Evolutionary conservation across 1,140 invertebrate species (phyloP).

Genomic region (Drosophila pachea): DNA sequence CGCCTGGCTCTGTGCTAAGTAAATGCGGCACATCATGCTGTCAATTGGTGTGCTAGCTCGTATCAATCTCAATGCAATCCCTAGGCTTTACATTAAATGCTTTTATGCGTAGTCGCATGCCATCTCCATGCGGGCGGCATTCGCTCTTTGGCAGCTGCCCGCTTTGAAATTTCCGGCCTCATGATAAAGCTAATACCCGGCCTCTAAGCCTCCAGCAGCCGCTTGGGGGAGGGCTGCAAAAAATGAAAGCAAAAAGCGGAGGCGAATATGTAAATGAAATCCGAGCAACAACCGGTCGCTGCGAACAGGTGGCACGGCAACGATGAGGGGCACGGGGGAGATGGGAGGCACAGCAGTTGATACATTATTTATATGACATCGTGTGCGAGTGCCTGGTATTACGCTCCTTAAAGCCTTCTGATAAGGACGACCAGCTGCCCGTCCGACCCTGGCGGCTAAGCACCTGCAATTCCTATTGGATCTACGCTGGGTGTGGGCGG

Average conservation of each 20-base stretch:
- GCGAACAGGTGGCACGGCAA: slow-evolving; percentile 49
- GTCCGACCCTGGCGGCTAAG: not conserved
- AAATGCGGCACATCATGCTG: not conserved
- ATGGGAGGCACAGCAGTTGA: slow-evolving; percentile 50
- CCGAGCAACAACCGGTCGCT: slow-evolving; percentile 32
- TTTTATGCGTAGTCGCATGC: slow-evolving; percentile 22
- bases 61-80: slow-evolving; percentile 51
- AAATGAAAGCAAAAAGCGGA: slow-evolving; percentile 28
- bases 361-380: slow-evolving; percentile 70
- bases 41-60: not conserved
- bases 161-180: slow-evolving; percentile 42
- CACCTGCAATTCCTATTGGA: too few relatives aligned
- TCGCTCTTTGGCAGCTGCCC: slow-evolving; percentile 52
- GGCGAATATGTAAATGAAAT: slow-evolving; percentile 72
- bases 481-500: too few relatives aligned
- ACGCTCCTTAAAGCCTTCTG: not conserved
- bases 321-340: slow-evolving; percentile 7
- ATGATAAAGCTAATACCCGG: slow-evolving; percentile 28
- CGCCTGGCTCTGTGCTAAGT: too few relatives aligned
- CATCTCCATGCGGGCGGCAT: slow-evolving; percentile 12
- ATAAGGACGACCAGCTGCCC: slow-evolving; percentile 19
- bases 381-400: slow-evolving; percentile 12
- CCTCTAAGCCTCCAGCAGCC: too few relatives aligned
- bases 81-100: slow-evolving; percentile 47
- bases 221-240: too few relatives aligned